Percentiles rank a stretch among this genome's conserved stretches.
Evolutionary conservation across 2,797 vertebrate genomes (phyloP).

Genomic region (Vultur gryphus): DNA sequence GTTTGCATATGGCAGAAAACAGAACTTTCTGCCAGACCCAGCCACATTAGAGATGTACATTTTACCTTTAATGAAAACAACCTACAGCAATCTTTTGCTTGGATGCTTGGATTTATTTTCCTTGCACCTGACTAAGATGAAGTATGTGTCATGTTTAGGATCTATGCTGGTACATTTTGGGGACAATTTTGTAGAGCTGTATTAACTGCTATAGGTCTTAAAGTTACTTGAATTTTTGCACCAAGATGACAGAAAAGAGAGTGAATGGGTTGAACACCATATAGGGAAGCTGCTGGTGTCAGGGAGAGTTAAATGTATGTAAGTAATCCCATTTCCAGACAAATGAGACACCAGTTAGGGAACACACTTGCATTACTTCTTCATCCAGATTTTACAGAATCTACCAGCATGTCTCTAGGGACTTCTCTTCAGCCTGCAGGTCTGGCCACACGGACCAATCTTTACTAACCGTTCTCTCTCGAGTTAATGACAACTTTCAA

Average conservation of each 20-base stretch:
- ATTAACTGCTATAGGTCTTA: not conserved
- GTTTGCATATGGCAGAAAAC: not conserved
- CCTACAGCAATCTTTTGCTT: not conserved
- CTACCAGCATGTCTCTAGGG: not conserved
- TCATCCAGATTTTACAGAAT: not conserved
- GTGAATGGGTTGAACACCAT: not conserved
- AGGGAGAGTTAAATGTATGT: not conserved
- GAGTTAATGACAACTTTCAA: not conserved
- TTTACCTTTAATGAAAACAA: not conserved
- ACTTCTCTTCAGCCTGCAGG: not conserved
- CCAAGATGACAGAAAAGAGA: not conserved
- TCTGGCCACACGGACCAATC: accelerated
- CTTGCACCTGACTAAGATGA: not conserved
- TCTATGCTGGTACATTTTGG: not conserved
- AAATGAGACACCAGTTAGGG: not conserved
- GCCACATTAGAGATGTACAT: not conserved
- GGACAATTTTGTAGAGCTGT: not conserved
- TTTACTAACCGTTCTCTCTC: not conserved
- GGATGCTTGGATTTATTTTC: not conserved
- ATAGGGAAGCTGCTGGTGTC: not conserved
- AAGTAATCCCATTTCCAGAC: not conserved
- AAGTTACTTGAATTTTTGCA: not conserved
- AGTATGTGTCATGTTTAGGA: not conserved
- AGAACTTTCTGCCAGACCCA: not conserved
- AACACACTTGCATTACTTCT: not conserved